phyloP scores from a whole-genome alignment of 2,113 vertebrate genomes.

The Bos indicus region DNA sequence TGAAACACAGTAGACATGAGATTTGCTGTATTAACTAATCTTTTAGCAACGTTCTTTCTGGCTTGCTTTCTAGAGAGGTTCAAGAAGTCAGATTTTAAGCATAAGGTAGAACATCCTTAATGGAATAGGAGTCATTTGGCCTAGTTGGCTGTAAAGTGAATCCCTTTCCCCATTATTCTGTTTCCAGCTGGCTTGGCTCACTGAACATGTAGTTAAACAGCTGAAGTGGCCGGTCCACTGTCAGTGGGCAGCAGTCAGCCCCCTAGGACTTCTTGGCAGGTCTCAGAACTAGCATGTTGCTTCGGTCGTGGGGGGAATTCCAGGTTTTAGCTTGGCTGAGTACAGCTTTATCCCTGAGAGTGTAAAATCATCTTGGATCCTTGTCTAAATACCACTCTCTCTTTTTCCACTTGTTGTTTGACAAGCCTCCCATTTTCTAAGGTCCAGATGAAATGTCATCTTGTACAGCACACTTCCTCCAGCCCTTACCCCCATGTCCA shows the following conservation, averaged over 20 bases:
- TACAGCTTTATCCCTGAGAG: background rate
- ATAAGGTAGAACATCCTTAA: background rate
- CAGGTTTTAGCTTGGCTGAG: background rate
- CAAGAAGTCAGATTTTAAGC: background rate
- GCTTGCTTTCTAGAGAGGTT: background rate
- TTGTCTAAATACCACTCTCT: background rate
- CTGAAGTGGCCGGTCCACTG: background rate
- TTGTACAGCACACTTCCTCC: background rate
- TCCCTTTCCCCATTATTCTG: background rate
- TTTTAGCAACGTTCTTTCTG: background rate
- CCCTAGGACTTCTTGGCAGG: background rate
- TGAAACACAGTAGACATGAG: background rate
- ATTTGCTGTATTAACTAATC: background rate
- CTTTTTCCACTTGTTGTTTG: background rate
- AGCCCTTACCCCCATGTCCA: background rate
- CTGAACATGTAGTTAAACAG: background rate
- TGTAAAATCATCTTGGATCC: background rate
- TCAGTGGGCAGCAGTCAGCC: background rate
- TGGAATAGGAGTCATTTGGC: background rate
- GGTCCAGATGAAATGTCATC: background rate
- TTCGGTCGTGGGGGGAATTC: background rate
- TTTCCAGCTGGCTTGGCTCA: background rate
- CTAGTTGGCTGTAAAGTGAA: background rate
- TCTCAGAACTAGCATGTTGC: background rate
- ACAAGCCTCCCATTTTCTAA: background rate